Evolutionary conservation across 2,113 vertebrate genomes (phyloP).

Genomic region (Gobius niger): DNA sequence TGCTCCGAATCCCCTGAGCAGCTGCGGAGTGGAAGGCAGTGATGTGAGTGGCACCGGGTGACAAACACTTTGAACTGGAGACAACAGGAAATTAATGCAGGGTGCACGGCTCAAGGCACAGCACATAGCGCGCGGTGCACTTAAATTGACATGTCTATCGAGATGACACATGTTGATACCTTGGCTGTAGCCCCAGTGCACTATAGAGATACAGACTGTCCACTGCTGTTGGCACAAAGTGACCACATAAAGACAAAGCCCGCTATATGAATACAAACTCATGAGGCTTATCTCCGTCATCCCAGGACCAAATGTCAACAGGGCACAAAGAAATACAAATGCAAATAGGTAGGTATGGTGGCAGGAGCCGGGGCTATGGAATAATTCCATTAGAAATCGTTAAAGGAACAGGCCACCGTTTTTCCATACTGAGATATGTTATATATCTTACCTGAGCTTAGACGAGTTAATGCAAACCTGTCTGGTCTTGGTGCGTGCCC

Average conservation of each 20-base stretch:
- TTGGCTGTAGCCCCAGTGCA: constrained; percentile 41
- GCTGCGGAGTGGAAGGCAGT: constrained; percentile 33
- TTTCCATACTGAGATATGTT: no score
- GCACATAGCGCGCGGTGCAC: constrained; percentile 51
- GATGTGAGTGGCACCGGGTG: constrained; percentile 72
- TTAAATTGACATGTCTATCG: constrained; percentile 71
- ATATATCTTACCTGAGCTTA: no score
- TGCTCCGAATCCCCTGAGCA: constrained; percentile 48
- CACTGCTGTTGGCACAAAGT: constrained; percentile 47
- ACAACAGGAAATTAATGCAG: constrained; percentile 75
- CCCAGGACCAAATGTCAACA: constrained; percentile 36
- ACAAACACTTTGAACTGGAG: constrained; percentile 73
- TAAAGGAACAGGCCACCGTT: no score
- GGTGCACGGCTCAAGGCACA: constrained; percentile 61
- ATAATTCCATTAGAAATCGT: constrained; percentile 27
- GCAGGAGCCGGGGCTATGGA: constrained; percentile 12
- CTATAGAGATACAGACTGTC: constrained; percentile 53
- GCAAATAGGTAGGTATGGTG: constrained; percentile 9
- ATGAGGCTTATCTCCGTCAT: constrained; percentile 17
- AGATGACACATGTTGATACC: constrained; percentile 70
- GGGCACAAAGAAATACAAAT: constrained; percentile 23
- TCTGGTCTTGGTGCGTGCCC: no score
- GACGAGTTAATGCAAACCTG: no score
- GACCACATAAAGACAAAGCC: constrained; percentile 54
- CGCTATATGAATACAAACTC: constrained; percentile 55